Evolutionary conservation across 2,113 vertebrate species (phyloP).

Genomic region (Oceanodroma tethys): DNA sequence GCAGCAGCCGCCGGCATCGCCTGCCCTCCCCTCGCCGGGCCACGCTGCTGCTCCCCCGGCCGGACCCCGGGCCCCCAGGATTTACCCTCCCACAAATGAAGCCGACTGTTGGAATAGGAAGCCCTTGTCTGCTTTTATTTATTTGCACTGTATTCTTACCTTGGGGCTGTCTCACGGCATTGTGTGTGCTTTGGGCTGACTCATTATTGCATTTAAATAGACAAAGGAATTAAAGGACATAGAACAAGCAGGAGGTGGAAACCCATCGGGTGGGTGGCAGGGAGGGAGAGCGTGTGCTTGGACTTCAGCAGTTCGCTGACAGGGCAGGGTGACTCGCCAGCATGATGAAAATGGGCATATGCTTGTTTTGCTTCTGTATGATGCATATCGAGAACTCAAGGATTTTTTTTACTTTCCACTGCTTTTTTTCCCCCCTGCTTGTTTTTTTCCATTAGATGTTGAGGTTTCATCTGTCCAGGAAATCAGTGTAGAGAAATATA

Average conservation of each 20-base stretch:
- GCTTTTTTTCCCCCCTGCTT: neutral
- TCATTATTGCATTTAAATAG: neutral
- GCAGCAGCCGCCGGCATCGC: neutral
- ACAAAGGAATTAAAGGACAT: neutral
- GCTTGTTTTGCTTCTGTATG: neutral
- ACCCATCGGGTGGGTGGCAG: neutral
- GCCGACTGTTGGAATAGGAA: neutral
- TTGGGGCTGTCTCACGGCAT: neutral
- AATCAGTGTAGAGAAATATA: neutral
- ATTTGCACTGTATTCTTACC: neutral
- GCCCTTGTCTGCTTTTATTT: neutral
- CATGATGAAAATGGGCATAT: neutral
- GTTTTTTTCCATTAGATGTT: neutral
- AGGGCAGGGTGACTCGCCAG: neutral
- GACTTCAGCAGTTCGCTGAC: neutral
- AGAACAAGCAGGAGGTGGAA: neutral
- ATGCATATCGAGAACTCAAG: neutral
- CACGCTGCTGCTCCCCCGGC: fast-evolving
- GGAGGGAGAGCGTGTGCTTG: neutral
- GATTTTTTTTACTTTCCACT: neutral
- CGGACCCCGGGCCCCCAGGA: neutral
- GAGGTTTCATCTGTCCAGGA: neutral
- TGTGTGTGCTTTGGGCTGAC: neutral
- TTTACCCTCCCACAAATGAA: fast-evolving
- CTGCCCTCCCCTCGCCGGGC: neutral